Percentiles rank a stretch among this genome's conserved stretches.
Evolutionary conservation across 2,797 vertebrate genomes (phyloP).

Genomic region (Alca torda): DNA sequence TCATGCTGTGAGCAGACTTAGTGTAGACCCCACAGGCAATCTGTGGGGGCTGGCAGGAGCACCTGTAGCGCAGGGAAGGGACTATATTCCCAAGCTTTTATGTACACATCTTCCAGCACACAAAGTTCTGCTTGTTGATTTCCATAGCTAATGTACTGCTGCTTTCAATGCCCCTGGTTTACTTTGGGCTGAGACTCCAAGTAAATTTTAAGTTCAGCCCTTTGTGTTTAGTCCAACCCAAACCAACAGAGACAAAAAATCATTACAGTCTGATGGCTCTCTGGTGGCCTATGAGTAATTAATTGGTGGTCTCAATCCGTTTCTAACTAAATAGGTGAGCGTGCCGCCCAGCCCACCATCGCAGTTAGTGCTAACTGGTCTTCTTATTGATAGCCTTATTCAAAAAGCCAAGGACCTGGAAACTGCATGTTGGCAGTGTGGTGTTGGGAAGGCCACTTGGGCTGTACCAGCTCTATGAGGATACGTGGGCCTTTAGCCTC

Average conservation of each 20-base stretch:
- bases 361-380: background rate
- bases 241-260: slow-evolving; percentile 57
- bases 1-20: background rate
- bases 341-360: slow-evolving; percentile 18
- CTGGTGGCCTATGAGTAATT: slow-evolving; percentile 65
- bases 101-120: slow-evolving; percentile 47
- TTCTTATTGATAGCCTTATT: slow-evolving; percentile 18
- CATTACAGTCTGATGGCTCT: slow-evolving; percentile 46
- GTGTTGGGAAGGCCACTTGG: slow-evolving; percentile 32
- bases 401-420: slow-evolving; percentile 23
- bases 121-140: slow-evolving; percentile 62
- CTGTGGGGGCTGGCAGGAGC: slow-evolving; percentile 37
- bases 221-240: slow-evolving; percentile 76
- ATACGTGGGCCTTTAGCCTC: slow-evolving; percentile 59
- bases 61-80: slow-evolving; percentile 27
- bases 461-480: slow-evolving; percentile 42
- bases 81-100: background rate
- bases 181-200: slow-evolving; percentile 65
- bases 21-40: background rate
- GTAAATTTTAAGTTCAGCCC: slow-evolving; percentile 70
- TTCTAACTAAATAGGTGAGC: background rate
- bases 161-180: slow-evolving; percentile 59
- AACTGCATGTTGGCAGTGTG: slow-evolving; percentile 24
- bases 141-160: slow-evolving; percentile 15
- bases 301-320: slow-evolving; percentile 51